These are phyloP conservation scores for Pseudococcus viburni DNA, from an alignment of 2,888 invertebrate genomes.

Conservation along the genomic window DNA sequence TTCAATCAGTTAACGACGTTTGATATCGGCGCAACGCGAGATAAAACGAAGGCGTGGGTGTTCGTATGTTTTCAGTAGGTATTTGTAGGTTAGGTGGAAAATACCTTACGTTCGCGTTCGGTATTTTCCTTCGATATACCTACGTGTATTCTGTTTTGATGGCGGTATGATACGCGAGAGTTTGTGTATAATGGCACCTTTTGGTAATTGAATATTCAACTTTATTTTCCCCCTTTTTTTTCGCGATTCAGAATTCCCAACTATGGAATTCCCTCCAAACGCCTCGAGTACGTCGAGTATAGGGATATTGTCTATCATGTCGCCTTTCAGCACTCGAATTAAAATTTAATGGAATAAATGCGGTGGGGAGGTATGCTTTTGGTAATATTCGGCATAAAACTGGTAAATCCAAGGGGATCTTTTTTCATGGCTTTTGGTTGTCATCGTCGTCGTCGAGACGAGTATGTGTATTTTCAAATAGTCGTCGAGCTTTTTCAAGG, in stretches of 20 bases:
- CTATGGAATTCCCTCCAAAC: background rate
- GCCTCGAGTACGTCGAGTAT: background rate
- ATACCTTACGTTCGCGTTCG: background rate
- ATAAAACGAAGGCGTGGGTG: background rate
- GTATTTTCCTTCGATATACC: background rate
- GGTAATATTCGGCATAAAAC: background rate
- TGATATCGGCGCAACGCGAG: background rate
- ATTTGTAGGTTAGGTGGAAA: background rate
- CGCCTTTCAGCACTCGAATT: constrained; percentile 5
- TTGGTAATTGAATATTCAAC: background rate
- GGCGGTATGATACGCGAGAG: background rate
- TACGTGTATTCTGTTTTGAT: no score
- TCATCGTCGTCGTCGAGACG: background rate
- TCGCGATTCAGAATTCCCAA: background rate
- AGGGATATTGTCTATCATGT: constrained; percentile 3
- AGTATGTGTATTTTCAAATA: constrained; percentile 26
- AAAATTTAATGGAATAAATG: constrained; percentile 22
- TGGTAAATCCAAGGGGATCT: background rate
- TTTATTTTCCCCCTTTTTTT: background rate
- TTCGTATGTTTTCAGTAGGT: background rate
- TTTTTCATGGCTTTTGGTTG: background rate
- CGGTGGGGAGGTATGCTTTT: background rate
- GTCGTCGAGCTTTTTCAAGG: background rate
- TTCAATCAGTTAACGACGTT: constrained; percentile 27
- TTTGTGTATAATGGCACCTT: background rate